These are phyloP conservation scores for Helicoverpa armigera DNA, from an alignment of 1,140 invertebrate species.

Conservation along the genomic window DNA sequence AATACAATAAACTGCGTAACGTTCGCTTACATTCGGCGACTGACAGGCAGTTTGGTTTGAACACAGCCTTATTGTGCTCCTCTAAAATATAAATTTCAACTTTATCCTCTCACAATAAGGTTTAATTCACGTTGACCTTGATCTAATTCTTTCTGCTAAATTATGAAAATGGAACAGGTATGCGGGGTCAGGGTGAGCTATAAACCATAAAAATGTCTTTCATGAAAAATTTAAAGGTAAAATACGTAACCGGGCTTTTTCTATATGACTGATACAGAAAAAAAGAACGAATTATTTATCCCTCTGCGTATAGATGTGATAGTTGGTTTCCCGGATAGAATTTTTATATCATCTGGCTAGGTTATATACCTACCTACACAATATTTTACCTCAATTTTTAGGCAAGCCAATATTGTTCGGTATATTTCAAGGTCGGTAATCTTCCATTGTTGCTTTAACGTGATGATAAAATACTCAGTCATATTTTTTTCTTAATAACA, in stretches of 20 bases:
- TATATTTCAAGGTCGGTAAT: constrained; percentile 2
- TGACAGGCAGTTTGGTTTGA: no score
- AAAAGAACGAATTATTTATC: neutral
- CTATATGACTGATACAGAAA: neutral
- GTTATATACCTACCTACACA: no score
- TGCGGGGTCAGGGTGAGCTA: neutral
- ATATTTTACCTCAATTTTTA: no score
- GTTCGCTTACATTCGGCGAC: no score
- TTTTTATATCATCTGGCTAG: no score
- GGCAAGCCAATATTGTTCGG: neutral
- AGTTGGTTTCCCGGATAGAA: no score
- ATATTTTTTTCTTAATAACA: neutral
- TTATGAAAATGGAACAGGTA: constrained; percentile 7
- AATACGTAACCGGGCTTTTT: neutral
- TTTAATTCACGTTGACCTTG: neutral
- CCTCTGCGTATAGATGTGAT: no score
- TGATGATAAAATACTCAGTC: neutral
- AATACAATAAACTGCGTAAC: no score
- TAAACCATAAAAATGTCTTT: constrained; percentile 1
- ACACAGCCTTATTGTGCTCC: neutral
- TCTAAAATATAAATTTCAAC: neutral
- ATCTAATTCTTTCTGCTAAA: neutral
- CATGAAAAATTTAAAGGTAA: neutral
- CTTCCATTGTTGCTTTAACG: neutral
- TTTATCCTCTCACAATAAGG: neutral